Base-by-base conservation (phyloP, 2,797 vertebrate species). In the Carduelis carduelis region DNA sequence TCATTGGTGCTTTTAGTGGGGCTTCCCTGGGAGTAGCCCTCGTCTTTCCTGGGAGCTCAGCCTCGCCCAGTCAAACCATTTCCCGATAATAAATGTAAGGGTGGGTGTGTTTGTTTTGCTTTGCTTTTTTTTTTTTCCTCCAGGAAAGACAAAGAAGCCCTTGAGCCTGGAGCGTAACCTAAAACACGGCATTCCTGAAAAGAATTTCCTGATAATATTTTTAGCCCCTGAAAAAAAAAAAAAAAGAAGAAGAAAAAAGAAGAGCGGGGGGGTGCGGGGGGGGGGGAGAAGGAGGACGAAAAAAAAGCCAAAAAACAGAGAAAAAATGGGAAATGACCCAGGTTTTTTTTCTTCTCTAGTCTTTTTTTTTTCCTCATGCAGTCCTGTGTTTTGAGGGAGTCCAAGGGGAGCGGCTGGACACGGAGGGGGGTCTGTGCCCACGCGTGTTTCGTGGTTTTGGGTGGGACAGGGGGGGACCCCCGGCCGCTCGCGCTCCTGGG, bases 151-250 rank as follows among this genome's bases (percentile, higher is more conserved):
- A 98, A 98, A 98, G 97, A 95, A 94, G 91, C 95, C 96, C 97
- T 98, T 98, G 96, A 98, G 93, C 91, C 78, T 78, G 12, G 56
- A 66, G 83, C 4, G 46, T 94, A 96, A 91, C 97, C 95, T 92
- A 93, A 97, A 97, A 91, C 91, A 92, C 64, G 81, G 78, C 91
- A 64, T 91, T 96, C 97, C 97, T 95, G 95, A 94, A 96, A 97
- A 97, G 94, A 96, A 97, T 98, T 98, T 98, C 97, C 97, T 97
- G 97, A 95, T 97, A 53, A 95, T 97, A 97, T 98, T 97, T 97
- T 98, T 98, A 98, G 97, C 97, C 96, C 95, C 97, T 94, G 89
- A 21, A n/a, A 53, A 53, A 32, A 11, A 34, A n/a, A 28, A 47
- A 47, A 11, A 30, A 27, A 14, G 12, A n/a, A 39, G 34, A 37